Percentiles rank a stretch among this genome's conserved stretches.
phyloP scores from a whole-genome alignment of 64 coral and sea anemone genomes.

The Actinia equina region DNA sequence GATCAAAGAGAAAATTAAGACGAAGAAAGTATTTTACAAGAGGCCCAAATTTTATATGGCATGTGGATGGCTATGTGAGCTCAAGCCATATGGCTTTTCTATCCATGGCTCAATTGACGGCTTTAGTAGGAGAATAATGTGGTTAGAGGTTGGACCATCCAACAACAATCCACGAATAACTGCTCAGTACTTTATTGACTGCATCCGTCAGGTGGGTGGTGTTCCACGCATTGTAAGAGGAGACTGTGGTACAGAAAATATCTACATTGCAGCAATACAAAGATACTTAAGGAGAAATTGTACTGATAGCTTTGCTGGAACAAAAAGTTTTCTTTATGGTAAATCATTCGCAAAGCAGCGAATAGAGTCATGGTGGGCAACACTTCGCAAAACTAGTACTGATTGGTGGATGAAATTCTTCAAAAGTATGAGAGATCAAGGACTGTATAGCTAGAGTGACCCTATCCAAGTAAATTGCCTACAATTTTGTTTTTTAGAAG shows the following conservation, averaged over 20 bases:
- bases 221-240: slow-evolving; percentile 9
- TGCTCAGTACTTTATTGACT: slow-evolving; percentile 21
- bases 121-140: slow-evolving; percentile 25
- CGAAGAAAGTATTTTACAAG: slow-evolving; percentile 32
- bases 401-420: slow-evolving; percentile 22
- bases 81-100: slow-evolving; percentile 33
- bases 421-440: slow-evolving; percentile 23
- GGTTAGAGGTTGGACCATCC: slow-evolving; percentile 30
- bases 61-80: slow-evolving; percentile 26
- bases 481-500: slow-evolving; percentile 10
- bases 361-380: slow-evolving; percentile 19
- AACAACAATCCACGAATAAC: slow-evolving; percentile 5
- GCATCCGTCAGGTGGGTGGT: slow-evolving; percentile 2
- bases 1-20: slow-evolving; percentile 7
- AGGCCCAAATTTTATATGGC: slow-evolving; percentile 52
- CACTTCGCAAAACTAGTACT: neutral
- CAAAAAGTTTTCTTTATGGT: slow-evolving; percentile 14
- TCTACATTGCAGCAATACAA: slow-evolving; percentile 15
- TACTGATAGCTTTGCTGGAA: neutral
- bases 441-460: neutral
- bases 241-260: slow-evolving; percentile 13
- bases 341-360: slow-evolving; percentile 22
- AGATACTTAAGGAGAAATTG: neutral
- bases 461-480: slow-evolving; percentile 3
- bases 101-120: slow-evolving; percentile 33